These are phyloP conservation scores for Haliclona indistincta DNA, from an alignment of 37 sponge, comb jelly and placozoan genomes.

Conservation along the genomic window DNA sequence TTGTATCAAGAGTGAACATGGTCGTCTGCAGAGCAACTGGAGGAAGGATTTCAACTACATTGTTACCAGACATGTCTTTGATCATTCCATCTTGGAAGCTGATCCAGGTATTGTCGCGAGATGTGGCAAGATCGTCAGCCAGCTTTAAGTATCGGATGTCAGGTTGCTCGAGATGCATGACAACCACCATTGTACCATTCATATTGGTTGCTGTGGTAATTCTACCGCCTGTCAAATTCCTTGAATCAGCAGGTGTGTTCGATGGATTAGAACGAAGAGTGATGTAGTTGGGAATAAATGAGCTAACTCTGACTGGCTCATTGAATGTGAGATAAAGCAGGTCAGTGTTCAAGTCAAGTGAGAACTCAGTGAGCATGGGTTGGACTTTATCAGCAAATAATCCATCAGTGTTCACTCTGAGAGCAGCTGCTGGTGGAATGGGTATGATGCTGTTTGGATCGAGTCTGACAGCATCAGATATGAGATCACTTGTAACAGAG, in stretches of 20 bases:
- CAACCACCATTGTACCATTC: constrained; percentile 71
- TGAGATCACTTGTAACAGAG: constrained; percentile 46
- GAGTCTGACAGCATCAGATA: constrained; percentile 61
- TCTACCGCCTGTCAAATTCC: constrained; percentile 67
- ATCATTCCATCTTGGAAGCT: constrained; percentile 38
- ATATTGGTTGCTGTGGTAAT: constrained; percentile 32
- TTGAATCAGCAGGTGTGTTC: constrained; percentile 28
- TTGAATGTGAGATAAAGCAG: constrained; percentile 61
- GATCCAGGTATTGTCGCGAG: constrained; percentile 50
- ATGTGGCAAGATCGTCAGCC: constrained; percentile 60
- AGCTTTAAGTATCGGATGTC: constrained; percentile 87
- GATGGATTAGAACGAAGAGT: constrained; percentile 54
- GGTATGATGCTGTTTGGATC: constrained; percentile 49
- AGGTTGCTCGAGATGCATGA: constrained; percentile 54
- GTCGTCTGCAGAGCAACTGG: constrained; percentile 34
- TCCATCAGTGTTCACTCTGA: constrained; percentile 32
- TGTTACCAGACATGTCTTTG: constrained; percentile 83
- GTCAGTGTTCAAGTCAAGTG: constrained; percentile 65
- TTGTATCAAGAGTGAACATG: constrained; percentile 53
- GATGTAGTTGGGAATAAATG: constrained; percentile 36
- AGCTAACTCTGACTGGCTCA: constrained; percentile 79
- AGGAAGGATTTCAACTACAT: constrained; percentile 21
- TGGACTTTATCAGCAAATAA: constrained; percentile 44
- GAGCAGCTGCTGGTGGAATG: constrained; percentile 27
- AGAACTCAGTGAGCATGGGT: constrained; percentile 60